Conservation (phyloP, 2,888 invertebrate genomes). For the Ethmia dodecea region DNA sequence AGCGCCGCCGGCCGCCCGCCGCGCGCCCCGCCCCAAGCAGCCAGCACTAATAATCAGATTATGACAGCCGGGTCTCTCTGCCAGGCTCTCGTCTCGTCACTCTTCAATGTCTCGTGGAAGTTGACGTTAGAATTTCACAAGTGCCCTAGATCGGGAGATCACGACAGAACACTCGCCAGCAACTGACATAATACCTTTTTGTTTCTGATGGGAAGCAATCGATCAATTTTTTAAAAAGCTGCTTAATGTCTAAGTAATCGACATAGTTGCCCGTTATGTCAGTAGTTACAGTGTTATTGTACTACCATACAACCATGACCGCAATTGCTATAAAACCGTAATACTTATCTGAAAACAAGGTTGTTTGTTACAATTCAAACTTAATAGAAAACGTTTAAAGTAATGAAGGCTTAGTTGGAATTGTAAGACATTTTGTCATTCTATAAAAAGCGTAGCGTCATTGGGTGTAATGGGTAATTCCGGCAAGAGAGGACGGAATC, state of each 20-base stretch:
- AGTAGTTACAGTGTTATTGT: no score
- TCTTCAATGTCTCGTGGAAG: conserved; percentile 48
- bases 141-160: conserved; percentile 26
- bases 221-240: no score
- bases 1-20: conserved; percentile 61
- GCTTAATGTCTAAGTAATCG: no score
- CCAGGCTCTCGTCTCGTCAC: conserved; percentile 48
- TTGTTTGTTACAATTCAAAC: conserved; percentile 56
- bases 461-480: conserved; percentile 69
- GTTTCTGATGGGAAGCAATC: no score
- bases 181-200: conserved; percentile 41
- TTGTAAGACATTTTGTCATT: conserved; percentile 47
- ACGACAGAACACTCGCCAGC: conserved; percentile 1
- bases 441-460: conserved; percentile 64
- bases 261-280: no score
- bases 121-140: conserved; percentile 42
- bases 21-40: conserved; percentile 63
- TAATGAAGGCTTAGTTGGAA: conserved; percentile 61
- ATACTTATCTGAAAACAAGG: conserved; percentile 40
- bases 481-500: conserved; percentile 50
- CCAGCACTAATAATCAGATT: conserved; percentile 73
- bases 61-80: conserved; percentile 66
- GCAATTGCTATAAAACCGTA: conserved; percentile 40
- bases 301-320: conserved; percentile 12
- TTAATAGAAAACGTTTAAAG: conserved; percentile 62